Base-by-base conservation (phyloP, 2,113 vertebrate species). In the Callipepla squamata region DNA sequence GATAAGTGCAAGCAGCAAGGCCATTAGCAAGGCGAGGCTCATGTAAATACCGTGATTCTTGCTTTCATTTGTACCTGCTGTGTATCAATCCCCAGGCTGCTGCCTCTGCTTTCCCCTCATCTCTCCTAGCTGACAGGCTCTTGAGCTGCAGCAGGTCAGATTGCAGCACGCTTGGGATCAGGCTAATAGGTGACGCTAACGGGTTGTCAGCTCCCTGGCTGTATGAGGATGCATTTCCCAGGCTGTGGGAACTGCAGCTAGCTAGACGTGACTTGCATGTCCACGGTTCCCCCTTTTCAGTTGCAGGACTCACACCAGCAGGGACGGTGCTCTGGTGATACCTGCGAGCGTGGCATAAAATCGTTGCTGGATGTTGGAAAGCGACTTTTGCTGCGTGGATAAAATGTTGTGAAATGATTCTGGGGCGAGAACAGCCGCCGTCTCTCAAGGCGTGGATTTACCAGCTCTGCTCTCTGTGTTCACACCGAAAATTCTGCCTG, bases 361-460 rank as follows among this genome's bases (percentile, higher is more conserved):
- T 93, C 50, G 77, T 92, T 92, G 81, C 61, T 25, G 0, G 58
- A 40, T 34, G 75, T 62, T 38, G 59, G 81, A 47, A 94, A 91
- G 94, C 85, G 89, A 88, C 91, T 94, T 94, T 89, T 89, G 92
- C 91, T 85, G 75, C 21, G 4, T 26, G 89, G 95, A 89, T 92
- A 94, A 96, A 95, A 93, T 79, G 89, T 91, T 23, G 81, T 59
- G 87, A 91, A 95, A 92, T 91, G 86, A 89, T 94, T 66, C 70
- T 21, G 34, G 73, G 63, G 59, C 66, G 69, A 82, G 81, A 89
- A 85, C 89, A 91, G 70, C 26, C 89, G 62, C 67, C 63, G 12
- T 95, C 87, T 94, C 74, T 34, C 0, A 2, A 50, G 1, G 6
- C 55, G 78, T 85, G 17, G 80, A 45, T 87, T 76, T 63, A 61